Percentiles rank a stretch among this genome's conserved stretches.
Conservation (phyloP, 2,888 invertebrate genomes). For the Adineta ricciae region DNA sequence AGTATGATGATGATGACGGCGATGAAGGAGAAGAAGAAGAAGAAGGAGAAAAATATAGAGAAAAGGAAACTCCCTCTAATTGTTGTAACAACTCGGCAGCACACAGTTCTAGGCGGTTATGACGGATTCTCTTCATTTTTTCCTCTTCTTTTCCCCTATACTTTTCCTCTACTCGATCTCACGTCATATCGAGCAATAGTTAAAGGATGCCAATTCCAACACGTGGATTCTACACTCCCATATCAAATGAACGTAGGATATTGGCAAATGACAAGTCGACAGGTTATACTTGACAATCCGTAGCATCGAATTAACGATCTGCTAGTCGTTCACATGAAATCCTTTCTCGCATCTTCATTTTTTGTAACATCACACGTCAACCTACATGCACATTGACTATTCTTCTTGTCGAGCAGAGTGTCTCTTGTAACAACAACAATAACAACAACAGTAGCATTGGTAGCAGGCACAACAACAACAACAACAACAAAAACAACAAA, state of each 20-base stretch:
- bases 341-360: neutral
- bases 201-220: neutral
- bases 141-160: neutral
- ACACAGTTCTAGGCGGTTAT: neutral
- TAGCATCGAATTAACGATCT: neutral
- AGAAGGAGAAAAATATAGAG: neutral
- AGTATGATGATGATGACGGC: neutral
- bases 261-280: neutral
- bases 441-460: neutral
- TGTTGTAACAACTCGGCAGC: slow-evolving; percentile 1
- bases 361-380: neutral
- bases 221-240: neutral
- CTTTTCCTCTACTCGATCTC: neutral
- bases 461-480: too few relatives aligned
- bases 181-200: neutral
- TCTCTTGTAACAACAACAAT: neutral
- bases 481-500: neutral
- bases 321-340: neutral
- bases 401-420: neutral
- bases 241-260: neutral
- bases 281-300: neutral
- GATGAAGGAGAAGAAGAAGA: neutral
- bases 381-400: neutral
- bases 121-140: neutral
- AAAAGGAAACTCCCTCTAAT: neutral